Conservation (phyloP, 2,797 vertebrate species). For the Myotis planiceps region DNA sequence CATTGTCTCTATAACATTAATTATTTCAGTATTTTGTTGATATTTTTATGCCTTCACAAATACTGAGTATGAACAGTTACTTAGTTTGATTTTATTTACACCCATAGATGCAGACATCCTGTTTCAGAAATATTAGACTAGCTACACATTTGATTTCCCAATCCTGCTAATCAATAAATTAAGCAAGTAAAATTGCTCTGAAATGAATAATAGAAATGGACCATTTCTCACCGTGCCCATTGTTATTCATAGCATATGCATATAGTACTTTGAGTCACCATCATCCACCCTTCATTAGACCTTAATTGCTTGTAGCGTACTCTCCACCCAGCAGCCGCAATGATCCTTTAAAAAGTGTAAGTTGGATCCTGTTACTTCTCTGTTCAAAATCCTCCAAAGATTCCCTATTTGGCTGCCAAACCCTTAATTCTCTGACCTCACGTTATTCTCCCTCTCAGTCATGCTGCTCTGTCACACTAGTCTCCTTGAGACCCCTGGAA, state of each 20-base stretch:
- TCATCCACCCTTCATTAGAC: neutral
- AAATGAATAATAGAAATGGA: neutral
- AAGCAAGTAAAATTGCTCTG: neutral
- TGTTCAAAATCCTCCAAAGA: neutral
- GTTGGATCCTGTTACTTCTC: neutral
- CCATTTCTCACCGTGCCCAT: neutral
- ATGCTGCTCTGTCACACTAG: neutral
- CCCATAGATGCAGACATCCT: neutral
- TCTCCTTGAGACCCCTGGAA: neutral
- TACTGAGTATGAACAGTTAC: neutral
- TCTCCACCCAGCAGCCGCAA: neutral
- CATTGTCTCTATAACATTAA: neutral
- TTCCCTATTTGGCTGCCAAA: neutral
- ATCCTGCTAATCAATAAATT: neutral
- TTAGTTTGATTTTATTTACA: neutral
- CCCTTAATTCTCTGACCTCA: neutral
- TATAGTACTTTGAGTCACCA: neutral
- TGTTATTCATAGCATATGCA: neutral
- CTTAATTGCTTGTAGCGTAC: neutral
- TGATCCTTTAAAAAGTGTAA: neutral
- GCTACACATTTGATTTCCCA: slow-evolving; percentile 18
- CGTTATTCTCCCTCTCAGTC: neutral
- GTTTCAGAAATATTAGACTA: slow-evolving; percentile 33
- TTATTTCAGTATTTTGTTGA: neutral
- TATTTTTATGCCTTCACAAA: neutral